Conservation (phyloP, 2,888 invertebrate species). For the Patella depressa region DNA sequence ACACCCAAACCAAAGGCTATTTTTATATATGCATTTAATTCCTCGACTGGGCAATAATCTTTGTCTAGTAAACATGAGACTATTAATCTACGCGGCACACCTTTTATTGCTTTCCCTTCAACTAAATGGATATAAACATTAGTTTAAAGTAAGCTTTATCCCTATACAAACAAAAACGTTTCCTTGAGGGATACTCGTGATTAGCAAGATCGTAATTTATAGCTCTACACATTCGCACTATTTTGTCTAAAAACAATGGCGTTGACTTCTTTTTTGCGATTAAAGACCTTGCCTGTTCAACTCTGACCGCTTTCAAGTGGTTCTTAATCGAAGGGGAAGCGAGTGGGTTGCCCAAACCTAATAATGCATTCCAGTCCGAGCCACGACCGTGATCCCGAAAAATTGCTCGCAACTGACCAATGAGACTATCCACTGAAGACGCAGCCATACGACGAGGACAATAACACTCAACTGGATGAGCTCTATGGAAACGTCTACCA, state of each 20-base stretch:
- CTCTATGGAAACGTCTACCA: not conserved
- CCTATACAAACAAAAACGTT: not conserved
- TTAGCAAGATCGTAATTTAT: not conserved
- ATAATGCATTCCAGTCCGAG: not conserved
- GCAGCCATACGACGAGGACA: not conserved
- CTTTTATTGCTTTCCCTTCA: not conserved
- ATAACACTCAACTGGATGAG: no score
- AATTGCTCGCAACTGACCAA: not conserved
- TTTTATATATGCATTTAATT: not conserved
- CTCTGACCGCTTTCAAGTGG: not conserved
- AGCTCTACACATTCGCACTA: not conserved
- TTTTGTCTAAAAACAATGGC: not conserved
- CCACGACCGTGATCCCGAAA: not conserved
- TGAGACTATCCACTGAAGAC: not conserved
- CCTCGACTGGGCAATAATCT: not conserved
- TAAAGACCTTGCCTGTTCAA: not conserved
- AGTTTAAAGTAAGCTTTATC: not conserved
- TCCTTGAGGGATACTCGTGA: not conserved
- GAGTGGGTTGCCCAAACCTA: not conserved
- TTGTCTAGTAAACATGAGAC: not conserved
- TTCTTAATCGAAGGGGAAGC: not conserved
- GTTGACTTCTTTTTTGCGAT: not conserved
- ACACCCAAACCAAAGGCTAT: not conserved
- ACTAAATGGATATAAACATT: not conserved
- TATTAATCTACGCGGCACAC: not conserved